Percentiles rank a stretch among this genome's conserved stretches.
Evolutionary conservation across 2,888 invertebrate genomes (phyloP).

Genomic region (Parnassius apollo): DNA sequence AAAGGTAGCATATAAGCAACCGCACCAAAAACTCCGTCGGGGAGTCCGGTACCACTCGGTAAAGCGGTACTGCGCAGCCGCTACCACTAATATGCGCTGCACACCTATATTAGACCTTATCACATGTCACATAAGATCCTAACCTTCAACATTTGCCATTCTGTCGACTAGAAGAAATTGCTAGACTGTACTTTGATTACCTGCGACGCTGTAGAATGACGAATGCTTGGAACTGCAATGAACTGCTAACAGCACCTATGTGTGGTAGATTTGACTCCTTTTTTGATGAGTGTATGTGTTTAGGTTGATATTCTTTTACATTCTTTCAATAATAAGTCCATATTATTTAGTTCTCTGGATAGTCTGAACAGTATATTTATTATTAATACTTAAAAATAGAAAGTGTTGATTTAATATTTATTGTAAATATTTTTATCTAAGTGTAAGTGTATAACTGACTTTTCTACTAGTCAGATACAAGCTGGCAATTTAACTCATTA

Average conservation of each 20-base stretch:
- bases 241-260: slow-evolving; percentile 55
- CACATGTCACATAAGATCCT: slow-evolving; percentile 43
- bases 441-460: no score
- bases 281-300: slow-evolving; percentile 36
- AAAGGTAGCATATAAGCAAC: slow-evolving; percentile 42
- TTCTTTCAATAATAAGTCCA: background rate
- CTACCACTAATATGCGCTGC: slow-evolving; percentile 50
- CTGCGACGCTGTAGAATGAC: slow-evolving; percentile 61
- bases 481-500: no score
- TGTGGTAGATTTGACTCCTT: slow-evolving; percentile 64
- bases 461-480: no score
- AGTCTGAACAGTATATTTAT: no score
- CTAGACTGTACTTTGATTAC: slow-evolving; percentile 58
- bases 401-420: no score
- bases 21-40: slow-evolving; percentile 13
- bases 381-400: no score
- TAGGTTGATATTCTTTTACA: background rate
- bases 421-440: no score
- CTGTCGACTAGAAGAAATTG: slow-evolving; percentile 71
- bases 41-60: slow-evolving; percentile 64
- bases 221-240: slow-evolving; percentile 67
- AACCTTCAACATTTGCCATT: slow-evolving; percentile 74
- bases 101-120: slow-evolving; percentile 49
- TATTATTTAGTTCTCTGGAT: no score
- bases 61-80: slow-evolving; percentile 53